Base-by-base conservation (phyloP, 2,888 invertebrate species). In the Pyralis farinalis region DNA sequence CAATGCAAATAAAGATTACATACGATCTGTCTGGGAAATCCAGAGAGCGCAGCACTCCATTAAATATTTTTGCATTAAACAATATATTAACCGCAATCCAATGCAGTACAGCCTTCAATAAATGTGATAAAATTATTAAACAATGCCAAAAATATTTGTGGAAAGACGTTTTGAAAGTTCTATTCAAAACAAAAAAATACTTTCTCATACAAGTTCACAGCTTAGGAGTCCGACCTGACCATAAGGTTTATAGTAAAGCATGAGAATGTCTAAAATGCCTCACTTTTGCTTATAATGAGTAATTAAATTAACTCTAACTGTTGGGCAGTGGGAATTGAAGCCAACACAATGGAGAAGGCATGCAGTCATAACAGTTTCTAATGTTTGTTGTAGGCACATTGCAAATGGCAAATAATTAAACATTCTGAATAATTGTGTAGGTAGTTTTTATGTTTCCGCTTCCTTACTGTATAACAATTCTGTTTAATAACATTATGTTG, bases 311-410 rank as follows among this genome's bases (percentile, higher is more conserved):
- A 65, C 56, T 25, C 39, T 75, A 75, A 74, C 76, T 64, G 71
- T 77, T 71, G 79, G 78, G 62, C 77, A 85, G 80, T 85, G 83
- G 71, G 85, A 86, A 85, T 57, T 42, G 47, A 54, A 55, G 58
- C 46, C 20, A 48, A 61, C 63, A 85, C 85, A 84, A 85, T 84
- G 56, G 75, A 25, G 55, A 58, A 69, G 58, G 66, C 52, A 67
- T 66, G 51, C 54, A 59, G 58, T 64, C 67, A 74, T 67, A 74
- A 70, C 64, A 72, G 71, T 79, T 76, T 78, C 72, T 74, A 72
- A 67, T 62, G 61, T 70, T 60, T 58, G 46, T 54, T 53, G 44
- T 57, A 57, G 59, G 53, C 54, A 54, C 46, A 56, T 49, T 55
- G 58, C 16, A 51, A 58, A 53, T 53, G 49, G 50, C 49, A 49